Evolutionary conservation across 1,140 invertebrate genomes (phyloP), one percentile per base, ranked within the genome.

Genomic region (Drosophila murphyi): DNA sequence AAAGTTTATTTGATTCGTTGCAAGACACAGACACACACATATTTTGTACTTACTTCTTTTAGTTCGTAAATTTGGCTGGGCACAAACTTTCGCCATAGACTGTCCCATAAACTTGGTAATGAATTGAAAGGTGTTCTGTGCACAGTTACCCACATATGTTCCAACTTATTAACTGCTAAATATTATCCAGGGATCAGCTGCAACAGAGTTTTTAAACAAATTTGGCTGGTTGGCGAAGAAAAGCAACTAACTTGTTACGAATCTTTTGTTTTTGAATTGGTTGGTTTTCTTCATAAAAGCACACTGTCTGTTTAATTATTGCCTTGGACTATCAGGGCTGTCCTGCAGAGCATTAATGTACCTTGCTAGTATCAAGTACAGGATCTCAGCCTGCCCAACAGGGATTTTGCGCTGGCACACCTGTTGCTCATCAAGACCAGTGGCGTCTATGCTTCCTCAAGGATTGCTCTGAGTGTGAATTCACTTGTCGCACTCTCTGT

Each of bases 1-100:
- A 73, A 67, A 83, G 68, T 88, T 88, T 88, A 87, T 83, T 88
- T 79, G 72, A 82, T 79, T 76, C 67, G 54, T 70, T 74, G 79
- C 80, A 62, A 69, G 63, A 55, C 57, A 56, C 45, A 12, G 12
- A 74, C 43, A 56, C 43, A 56, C 43, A 77, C 64, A 82, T 76
- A 82, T 82, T 82, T 72, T 67, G 75, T 56, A 71, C 62, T 71
- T 77, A 72, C 62, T 78, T 59, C 54, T 20, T 7, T 4, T 34
- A 80, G 54, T 78, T 62, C 61, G 65, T 78, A 79, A 70, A 79
- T 88, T 73, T 62, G 39, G 50, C 57, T 51, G 52, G 57, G 70
- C 41, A 43, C 57, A 55, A 81, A 85, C 67, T 76, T 78, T 67
- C 29, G 32, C 34, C 47, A 35, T 29, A 37, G 50, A 72, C 34